phyloP scores from a whole-genome alignment of 2,797 vertebrate species.

The Pelobates cultripes region DNA sequence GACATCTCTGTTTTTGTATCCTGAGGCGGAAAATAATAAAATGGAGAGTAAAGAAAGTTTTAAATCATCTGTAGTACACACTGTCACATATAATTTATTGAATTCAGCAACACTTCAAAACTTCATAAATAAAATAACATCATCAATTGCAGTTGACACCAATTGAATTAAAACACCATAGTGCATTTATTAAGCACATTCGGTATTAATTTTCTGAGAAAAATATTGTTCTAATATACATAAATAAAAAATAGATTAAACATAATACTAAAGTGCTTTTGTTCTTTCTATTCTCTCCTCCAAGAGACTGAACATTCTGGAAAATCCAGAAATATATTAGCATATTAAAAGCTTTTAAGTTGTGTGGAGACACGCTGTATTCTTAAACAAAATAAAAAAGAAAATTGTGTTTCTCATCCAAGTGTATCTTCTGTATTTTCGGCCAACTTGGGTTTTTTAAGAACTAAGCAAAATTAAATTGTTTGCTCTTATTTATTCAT shows the following conservation, averaged over 20 bases:
- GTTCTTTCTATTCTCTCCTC: conserved; percentile 62
- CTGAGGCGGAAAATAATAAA: background rate
- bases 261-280: conserved; percentile 54
- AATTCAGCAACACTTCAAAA: background rate
- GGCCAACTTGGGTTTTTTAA: background rate
- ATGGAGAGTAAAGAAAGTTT: background rate
- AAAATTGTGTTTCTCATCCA: conserved; percentile 11
- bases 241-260: conserved; percentile 56
- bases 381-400: conserved; percentile 21
- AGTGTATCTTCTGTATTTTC: background rate
- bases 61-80: background rate
- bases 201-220: conserved; percentile 58
- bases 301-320: conserved; percentile 61
- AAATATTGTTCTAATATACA: conserved; percentile 59
- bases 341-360: conserved; percentile 54
- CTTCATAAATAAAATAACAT: background rate
- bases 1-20: background rate
- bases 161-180: conserved; percentile 48
- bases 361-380: conserved; percentile 48
- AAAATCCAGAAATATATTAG: conserved; percentile 63
- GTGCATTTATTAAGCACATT: conserved; percentile 56
- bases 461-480: background rate
- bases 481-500: conserved; percentile 29
- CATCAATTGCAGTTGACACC: conserved; percentile 33
- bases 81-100: background rate